Base-by-base conservation (phyloP, 1,140 invertebrate genomes). In the Achatina immaculata region DNA sequence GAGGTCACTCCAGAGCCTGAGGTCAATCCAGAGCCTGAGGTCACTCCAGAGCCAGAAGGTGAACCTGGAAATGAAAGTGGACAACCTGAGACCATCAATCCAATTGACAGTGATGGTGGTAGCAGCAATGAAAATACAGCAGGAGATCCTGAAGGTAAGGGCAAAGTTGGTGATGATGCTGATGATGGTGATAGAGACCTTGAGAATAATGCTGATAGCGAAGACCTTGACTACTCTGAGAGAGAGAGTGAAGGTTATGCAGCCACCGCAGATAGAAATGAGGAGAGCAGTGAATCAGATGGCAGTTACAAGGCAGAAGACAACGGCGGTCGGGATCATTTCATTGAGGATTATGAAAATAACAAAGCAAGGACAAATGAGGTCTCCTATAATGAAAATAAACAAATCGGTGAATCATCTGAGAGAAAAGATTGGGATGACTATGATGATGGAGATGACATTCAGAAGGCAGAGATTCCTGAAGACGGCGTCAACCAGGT, bases 61-160 rank as follows among this genome's bases (percentile, higher is more conserved):
- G 16, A 55, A 9, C 16, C 48, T 21, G 6, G 24, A 24, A 6
- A n/a, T 28, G 16, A 28, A 62, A 38, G 42, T 9, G 6, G 2
- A n/a, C 38, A 19, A 42, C 36, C 11, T 69, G 68, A 42, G 38
- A 28, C 9, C 34, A 21, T 7, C 34, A 31, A 34, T 69, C 24
- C 38, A 40, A 28, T 19, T 21, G 68, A 69, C 14, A 69, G 42
- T 69, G 68, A 11, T 43, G 40, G 21, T 69, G 36, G 21, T 24
- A 28, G n/a, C 38, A 69, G n/a, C 68, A 69, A 69, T 69, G 40
- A 69, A 69, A 69, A 69, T 43, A 43, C 21, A 38, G 38, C 38
- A 69, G 68, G 14, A 40, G 40, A 28, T 40, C 2, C 68, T 74
- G 45, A 55, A 74, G 45, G 68, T 71, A 71, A 71, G 38, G 36